Percentiles rank a stretch among this genome's conserved stretches.
Evolutionary conservation across 2,888 invertebrate genomes (phyloP).

Genomic region (Drosophila picticornis): DNA sequence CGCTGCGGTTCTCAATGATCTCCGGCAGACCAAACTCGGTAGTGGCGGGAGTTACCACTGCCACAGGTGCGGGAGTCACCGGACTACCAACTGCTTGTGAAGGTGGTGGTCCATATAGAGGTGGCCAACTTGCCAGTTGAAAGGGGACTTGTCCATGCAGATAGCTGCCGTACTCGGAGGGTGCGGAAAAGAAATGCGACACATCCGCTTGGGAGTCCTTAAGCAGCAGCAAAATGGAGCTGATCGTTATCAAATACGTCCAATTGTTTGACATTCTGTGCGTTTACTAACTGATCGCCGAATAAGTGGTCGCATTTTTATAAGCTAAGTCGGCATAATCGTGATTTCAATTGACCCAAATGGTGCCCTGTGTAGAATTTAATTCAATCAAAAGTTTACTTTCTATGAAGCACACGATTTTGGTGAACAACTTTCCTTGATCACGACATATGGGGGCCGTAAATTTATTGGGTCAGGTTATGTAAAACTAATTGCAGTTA

Average conservation of each 20-base stretch:
- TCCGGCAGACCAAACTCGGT: constrained; percentile 83
- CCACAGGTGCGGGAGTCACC: constrained; percentile 63
- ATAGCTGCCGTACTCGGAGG: constrained; percentile 68
- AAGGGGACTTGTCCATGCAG: constrained; percentile 60
- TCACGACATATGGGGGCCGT: constrained; percentile 54
- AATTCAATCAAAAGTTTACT: constrained; percentile 43
- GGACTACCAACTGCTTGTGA: constrained; percentile 30
- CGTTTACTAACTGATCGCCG: constrained; percentile 49
- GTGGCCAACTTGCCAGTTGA: constrained; percentile 51
- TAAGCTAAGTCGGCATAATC: constrained; percentile 51
- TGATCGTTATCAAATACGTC: constrained; percentile 30
- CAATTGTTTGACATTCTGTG: constrained; percentile 58
- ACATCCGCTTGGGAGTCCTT: constrained; percentile 60
- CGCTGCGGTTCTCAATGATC: constrained; percentile 81
- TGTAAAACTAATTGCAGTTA: constrained; percentile 64
- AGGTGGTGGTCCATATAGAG: constrained; percentile 62
- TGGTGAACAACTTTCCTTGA: constrained; percentile 74
- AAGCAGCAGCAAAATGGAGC: constrained; percentile 13
- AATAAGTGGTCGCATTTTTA: constrained; percentile 59
- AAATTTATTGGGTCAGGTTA: constrained; percentile 64
- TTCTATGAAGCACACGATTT: constrained; percentile 65
- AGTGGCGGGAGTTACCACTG: constrained; percentile 73
- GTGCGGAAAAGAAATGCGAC: constrained; percentile 73
- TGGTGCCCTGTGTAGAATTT: constrained; percentile 28
- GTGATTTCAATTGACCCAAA: constrained; percentile 63